Conservation (phyloP, 2,888 invertebrate genomes). For the Lithodes maja region DNA sequence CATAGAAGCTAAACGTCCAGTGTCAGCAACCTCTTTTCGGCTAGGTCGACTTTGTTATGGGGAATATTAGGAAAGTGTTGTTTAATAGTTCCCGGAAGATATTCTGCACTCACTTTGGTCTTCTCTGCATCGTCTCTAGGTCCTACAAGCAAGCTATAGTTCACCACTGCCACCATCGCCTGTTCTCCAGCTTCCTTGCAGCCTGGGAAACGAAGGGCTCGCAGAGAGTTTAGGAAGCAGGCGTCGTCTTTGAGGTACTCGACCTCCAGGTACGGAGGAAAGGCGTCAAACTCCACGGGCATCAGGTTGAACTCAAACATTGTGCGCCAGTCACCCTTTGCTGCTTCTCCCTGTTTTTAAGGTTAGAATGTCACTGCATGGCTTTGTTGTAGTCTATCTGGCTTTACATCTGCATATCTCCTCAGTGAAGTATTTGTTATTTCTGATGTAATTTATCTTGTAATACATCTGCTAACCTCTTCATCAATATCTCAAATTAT, state of each 20-base stretch:
- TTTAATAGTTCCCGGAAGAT: constrained; percentile 17
- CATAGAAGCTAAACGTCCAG: neutral
- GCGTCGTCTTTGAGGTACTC: constrained; percentile 1
- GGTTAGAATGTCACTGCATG: too few relatives aligned
- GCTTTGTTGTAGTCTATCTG: too few relatives aligned
- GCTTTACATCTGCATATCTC: too few relatives aligned
- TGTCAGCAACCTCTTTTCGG: neutral
- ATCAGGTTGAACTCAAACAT: constrained; percentile 3
- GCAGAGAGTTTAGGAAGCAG: neutral
- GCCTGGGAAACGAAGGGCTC: neutral
- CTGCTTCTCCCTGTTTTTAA: neutral
- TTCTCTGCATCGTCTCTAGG: constrained; percentile 12
- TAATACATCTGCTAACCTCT: too few relatives aligned
- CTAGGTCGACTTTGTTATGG: constrained; percentile 31
- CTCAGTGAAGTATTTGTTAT: too few relatives aligned
- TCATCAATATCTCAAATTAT: too few relatives aligned
- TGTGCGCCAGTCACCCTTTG: neutral
- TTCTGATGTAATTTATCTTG: too few relatives aligned
- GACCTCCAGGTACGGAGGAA: neutral
- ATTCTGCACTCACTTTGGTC: constrained; percentile 6
- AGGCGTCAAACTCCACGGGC: neutral
- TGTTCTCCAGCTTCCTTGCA: neutral
- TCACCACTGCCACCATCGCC: constrained; percentile 30
- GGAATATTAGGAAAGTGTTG: constrained; percentile 37
- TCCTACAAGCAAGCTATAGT: constrained; percentile 31